Evolutionary conservation across 2,113 vertebrate species (phyloP).

Genomic region (Leptobrachium ailaonicum): DNA sequence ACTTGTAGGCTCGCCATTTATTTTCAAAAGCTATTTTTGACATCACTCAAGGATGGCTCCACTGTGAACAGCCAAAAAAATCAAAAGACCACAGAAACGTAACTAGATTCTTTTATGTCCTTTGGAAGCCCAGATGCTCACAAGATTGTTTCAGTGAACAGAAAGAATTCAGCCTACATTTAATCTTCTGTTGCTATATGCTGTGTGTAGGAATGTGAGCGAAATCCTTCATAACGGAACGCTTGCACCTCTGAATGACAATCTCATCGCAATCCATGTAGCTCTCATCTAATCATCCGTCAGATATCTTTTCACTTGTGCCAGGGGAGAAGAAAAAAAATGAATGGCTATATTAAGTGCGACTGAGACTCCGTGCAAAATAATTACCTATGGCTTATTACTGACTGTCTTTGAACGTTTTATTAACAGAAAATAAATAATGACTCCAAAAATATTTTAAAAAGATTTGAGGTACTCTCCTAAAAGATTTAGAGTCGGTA

Average conservation of each 20-base stretch:
- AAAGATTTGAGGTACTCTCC: too few relatives aligned
- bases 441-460: too few relatives aligned
- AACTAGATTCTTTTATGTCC: conserved; percentile 75
- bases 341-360: neutral
- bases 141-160: conserved; percentile 72
- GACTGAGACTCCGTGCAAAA: too few relatives aligned
- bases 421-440: too few relatives aligned
- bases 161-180: conserved; percentile 72
- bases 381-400: too few relatives aligned
- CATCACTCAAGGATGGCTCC: conserved; percentile 69
- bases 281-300: conserved; percentile 13
- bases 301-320: conserved; percentile 33
- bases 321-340: conserved; percentile 6
- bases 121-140: conserved; percentile 66
- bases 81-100: conserved; percentile 74
- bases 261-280: conserved; percentile 50
- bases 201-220: conserved; percentile 56
- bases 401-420: too few relatives aligned
- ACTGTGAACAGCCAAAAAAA: conserved; percentile 63
- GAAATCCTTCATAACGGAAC: conserved; percentile 44
- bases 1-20: conserved; percentile 74
- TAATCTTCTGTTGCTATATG: conserved; percentile 65
- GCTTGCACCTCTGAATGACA: conserved; percentile 4
- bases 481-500: too few relatives aligned
- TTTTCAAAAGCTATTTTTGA: conserved; percentile 78